A percentile compares a stretch with the other conserved stretches of the same genome.
Evolutionary conservation across 2,113 vertebrate species (phyloP).

Genomic region (Dromaius novaehollandiae): DNA sequence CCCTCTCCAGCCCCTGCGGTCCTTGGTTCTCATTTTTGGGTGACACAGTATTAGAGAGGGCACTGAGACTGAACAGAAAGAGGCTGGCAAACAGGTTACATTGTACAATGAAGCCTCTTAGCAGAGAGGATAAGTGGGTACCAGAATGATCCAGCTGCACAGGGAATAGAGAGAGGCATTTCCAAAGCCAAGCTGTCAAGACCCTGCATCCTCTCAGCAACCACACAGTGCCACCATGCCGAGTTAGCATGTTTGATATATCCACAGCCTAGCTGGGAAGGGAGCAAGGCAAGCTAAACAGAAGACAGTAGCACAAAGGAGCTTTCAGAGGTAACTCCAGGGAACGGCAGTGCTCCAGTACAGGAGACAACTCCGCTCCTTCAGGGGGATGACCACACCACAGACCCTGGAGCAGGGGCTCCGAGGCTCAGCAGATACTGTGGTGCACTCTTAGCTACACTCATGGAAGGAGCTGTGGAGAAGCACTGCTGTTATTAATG

Average conservation of each 20-base stretch:
- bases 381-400: background rate
- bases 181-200: background rate
- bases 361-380: background rate
- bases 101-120: background rate
- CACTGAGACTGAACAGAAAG: background rate
- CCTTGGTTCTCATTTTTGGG: background rate
- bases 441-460: background rate
- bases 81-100: background rate
- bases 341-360: background rate
- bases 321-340: background rate
- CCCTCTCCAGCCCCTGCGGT: background rate
- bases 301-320: too few species aligned
- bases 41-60: background rate
- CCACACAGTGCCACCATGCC: background rate
- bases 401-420: background rate
- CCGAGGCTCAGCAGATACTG: background rate
- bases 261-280: background rate
- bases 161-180: accelerated
- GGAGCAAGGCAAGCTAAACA: background rate
- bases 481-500: background rate
- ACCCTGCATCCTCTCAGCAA: background rate
- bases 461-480: background rate
- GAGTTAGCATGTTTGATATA: background rate
- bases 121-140: background rate
- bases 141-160: background rate